Evolutionary conservation across 2,113 vertebrate genomes (phyloP).

Genomic region (Pluvianellus socialis): DNA sequence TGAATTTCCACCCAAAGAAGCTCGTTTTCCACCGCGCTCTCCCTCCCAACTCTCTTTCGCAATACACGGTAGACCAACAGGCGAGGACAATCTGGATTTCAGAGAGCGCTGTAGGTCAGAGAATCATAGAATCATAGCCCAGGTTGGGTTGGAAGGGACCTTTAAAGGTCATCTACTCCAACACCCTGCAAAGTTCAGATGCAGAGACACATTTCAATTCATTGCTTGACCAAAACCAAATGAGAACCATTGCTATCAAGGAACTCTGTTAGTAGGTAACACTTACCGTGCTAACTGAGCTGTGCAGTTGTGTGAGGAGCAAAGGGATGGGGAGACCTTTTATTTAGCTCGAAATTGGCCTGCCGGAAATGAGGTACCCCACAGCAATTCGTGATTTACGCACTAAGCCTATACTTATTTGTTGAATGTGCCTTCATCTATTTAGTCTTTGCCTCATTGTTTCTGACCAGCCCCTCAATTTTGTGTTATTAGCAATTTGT

Average conservation of each 20-base stretch:
- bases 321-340: background rate
- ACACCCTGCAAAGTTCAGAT: background rate
- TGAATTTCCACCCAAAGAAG: background rate
- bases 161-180: background rate
- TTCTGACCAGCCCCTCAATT: constrained; percentile 27
- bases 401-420: constrained; percentile 29
- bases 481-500: constrained; percentile 27
- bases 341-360: background rate
- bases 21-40: background rate
- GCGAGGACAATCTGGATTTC: background rate
- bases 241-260: background rate
- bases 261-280: background rate
- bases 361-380: constrained; percentile 56
- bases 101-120: background rate
- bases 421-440: background rate
- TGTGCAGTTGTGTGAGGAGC: constrained; percentile 49
- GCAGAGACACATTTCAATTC: background rate
- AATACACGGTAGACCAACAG: background rate
- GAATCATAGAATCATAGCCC: background rate
- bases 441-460: background rate
- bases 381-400: constrained; percentile 1
- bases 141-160: background rate
- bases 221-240: background rate
- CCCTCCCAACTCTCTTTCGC: background rate
- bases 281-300: constrained; percentile 40